Base-by-base conservation (phyloP, 2,888 invertebrate species). In the Lasioglossum pauxillum region DNA sequence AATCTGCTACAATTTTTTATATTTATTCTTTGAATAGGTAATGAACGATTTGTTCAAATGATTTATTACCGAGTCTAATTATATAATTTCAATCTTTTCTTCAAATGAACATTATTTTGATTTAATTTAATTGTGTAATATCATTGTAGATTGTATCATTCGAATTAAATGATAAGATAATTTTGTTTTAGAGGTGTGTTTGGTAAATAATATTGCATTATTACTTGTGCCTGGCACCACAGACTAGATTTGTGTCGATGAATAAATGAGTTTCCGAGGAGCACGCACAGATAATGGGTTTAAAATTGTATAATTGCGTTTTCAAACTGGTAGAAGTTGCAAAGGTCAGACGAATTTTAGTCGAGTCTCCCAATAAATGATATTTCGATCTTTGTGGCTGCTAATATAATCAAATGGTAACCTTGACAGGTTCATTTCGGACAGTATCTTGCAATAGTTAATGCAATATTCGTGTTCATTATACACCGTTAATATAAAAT, bases 261-360 rank as follows among this genome's bases (percentile, higher is more conserved):
- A 64, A 64, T 64, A 64, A 44, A 64, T 5, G 19, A 64, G 64
- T 64, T 64, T 31, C 64, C 8, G 64, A 19, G 16, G 64, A 31
- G 31, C 31, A 64, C 64, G 64, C 7, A 64, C 31, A 64, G 64
- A 64, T 64, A 64, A 64, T 64, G 64, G 7, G 31, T 31, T 64
- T 64, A 64, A 64, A 64, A 64, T 64, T 64, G 64, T 64, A 31
- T 64, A 64, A 64, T 64, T 19, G 16, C 8, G 3, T 64, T 69
- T 23, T 38, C 35, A 23, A 69, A 38, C 69, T 69, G 10, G 23
- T 69, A 23, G 35, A 69, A 69, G 69, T 38, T 69, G 69, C 38
- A 69, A 69, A 69, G 69, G 69, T 69, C 69, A 35, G 35, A 38
- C 10, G 38, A 69, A 69, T 69, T 38, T 38, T 38, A 31, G 38